Base-by-base conservation (phyloP, 53 echinoderm and acorn worm genomes). In the Astropecten irregularis region DNA sequence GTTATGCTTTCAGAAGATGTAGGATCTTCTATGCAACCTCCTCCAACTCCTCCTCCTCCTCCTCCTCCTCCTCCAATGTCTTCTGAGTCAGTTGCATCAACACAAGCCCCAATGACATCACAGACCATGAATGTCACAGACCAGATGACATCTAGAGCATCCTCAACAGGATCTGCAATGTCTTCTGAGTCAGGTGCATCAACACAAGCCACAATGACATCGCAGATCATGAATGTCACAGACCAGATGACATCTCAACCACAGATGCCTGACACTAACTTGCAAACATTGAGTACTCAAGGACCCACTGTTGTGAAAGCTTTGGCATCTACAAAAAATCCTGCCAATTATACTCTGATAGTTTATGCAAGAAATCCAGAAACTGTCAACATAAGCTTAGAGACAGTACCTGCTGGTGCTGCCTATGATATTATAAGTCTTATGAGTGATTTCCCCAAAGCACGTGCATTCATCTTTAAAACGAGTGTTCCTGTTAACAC, bases 331-430 rank as follows among this genome's bases (percentile, higher is more conserved):
- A 73, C 73, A 11, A 51, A 19, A 31, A 23, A 37, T 21, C 54
- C 54, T 22, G 73, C 74, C n/a, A 56, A 74, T 57, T 74, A 74
- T 22, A 74, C 56, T 0, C 74, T 74, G 25, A 18, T 57, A 50
- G 52, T 71, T 26, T 71, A 52, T 22, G 52, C 71, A 18, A 71
- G 51, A 52, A 52, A 71, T 52, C 71, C 71, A 21, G 33, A 71
- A 2, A 71, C 71, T 50, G 71, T 29, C 19, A 71, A 32, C 21
- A 34, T 71, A 0, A 50, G 14, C 11, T n/a, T 71, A 15, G 31
- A 40, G 20, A 71, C 71, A 52, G 9, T 10, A 7, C 71, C 71
- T 4, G 32, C 71, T 50, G 48, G 49, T 16, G 34, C 7, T 33
- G 18, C 51, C 20, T 71, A 29, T 71, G 71, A 71, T 51, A 11